Evolutionary conservation across 2,888 invertebrate species (phyloP).

Genomic region (Druceiella hillmani): DNA sequence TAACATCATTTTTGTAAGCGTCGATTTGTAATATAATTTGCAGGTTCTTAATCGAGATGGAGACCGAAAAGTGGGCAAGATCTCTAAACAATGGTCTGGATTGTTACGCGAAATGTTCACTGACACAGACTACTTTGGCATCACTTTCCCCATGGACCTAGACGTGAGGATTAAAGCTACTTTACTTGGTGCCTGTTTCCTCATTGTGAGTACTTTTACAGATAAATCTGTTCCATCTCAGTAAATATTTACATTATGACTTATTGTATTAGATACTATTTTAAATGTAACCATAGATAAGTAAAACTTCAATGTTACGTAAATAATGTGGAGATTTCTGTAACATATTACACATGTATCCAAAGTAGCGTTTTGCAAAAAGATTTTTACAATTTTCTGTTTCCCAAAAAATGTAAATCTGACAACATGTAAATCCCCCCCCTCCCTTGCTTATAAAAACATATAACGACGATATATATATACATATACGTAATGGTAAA

Average conservation of each 20-base stretch:
- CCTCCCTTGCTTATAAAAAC: no score
- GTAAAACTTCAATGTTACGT: no score
- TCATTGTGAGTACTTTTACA: slow-evolving; percentile 60
- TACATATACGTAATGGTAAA: no score
- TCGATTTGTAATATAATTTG: no score
- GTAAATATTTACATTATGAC: no score
- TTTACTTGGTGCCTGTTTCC: slow-evolving; percentile 71
- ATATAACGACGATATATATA: no score
- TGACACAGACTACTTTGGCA: slow-evolving; percentile 83
- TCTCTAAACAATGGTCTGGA: slow-evolving; percentile 88
- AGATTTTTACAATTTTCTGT: not conserved
- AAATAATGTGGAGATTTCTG: not conserved
- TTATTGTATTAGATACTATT: no score
- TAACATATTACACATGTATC: not conserved
- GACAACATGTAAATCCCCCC: no score
- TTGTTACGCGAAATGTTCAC: slow-evolving; percentile 76
- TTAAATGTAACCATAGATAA: no score
- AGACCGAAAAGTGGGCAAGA: slow-evolving; percentile 72
- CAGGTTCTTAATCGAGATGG: slow-evolving; percentile 75
- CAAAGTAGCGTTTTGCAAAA: slow-evolving; percentile 1
- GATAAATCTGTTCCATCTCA: no score
- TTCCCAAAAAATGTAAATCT: no score
- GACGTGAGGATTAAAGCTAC: slow-evolving; percentile 82
- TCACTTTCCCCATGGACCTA: slow-evolving; percentile 86
- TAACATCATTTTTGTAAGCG: no score